Percentiles rank a stretch among this genome's conserved stretches.
Evolutionary conservation across 2,888 invertebrate genomes (phyloP).

Genomic region (Teleogryllus oceanicus): DNA sequence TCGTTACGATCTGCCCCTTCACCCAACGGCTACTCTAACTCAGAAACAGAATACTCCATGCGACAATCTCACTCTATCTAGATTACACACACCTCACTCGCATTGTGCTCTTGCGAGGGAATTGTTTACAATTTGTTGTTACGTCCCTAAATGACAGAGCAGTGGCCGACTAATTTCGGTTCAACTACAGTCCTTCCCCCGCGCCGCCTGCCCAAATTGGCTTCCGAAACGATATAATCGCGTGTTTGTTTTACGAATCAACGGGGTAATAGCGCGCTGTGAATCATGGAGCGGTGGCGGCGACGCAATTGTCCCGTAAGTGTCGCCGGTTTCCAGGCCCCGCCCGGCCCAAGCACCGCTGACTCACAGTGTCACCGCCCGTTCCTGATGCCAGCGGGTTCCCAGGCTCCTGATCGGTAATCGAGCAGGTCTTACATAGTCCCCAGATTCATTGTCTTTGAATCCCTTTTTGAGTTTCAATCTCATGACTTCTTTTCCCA

Average conservation of each 20-base stretch:
- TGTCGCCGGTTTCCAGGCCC: neutral
- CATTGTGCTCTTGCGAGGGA: neutral
- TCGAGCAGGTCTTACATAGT: too few relatives aligned
- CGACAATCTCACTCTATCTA: neutral
- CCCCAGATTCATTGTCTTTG: too few relatives aligned
- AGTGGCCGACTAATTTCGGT: neutral
- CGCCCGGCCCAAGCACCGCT: too few relatives aligned
- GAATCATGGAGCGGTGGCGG: neutral
- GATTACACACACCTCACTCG: neutral
- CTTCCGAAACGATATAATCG: slow-evolving; percentile 18
- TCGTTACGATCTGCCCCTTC: too few relatives aligned
- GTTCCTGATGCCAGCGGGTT: too few relatives aligned
- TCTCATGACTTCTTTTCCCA: too few relatives aligned
- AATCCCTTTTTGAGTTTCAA: too few relatives aligned
- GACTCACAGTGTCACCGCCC: too few relatives aligned
- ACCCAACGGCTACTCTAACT: too few relatives aligned
- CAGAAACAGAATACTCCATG: neutral
- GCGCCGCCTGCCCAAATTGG: neutral
- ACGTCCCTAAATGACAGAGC: neutral
- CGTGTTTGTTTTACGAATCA: slow-evolving; percentile 9
- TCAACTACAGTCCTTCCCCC: neutral
- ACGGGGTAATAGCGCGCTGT: neutral
- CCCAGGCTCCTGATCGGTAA: too few relatives aligned
- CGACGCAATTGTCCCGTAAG: neutral
- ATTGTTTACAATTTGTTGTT: neutral